A percentile compares a stretch with the other conserved stretches of the same genome.
phyloP scores from a whole-genome alignment of 2,888 invertebrate genomes.

The Galeruca laticollis region DNA sequence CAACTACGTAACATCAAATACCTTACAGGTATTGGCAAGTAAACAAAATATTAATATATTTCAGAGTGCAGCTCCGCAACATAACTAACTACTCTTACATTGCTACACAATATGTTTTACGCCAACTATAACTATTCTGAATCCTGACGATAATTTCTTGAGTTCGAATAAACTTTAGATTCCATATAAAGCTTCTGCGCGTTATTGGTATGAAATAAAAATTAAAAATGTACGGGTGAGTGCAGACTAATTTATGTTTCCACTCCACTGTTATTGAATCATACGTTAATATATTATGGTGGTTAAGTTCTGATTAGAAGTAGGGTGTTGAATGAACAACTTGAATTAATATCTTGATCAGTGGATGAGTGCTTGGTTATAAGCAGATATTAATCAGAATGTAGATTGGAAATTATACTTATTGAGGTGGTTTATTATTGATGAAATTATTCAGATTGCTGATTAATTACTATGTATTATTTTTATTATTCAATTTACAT shows the following conservation, averaged over 20 bases:
- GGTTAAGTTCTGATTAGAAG: constrained; percentile 4
- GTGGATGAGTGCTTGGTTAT: not conserved
- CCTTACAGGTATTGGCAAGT: too few relatives aligned
- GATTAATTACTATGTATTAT: too few relatives aligned
- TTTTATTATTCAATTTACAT: too few relatives aligned
- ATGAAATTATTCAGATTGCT: too few relatives aligned
- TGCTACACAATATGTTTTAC: too few relatives aligned
- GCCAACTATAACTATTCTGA: too few relatives aligned
- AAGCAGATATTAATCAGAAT: not conserved
- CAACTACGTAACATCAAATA: too few relatives aligned
- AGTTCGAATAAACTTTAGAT: too few relatives aligned
- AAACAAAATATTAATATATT: too few relatives aligned
- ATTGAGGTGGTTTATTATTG: not conserved
- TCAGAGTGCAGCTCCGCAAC: too few relatives aligned
- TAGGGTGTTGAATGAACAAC: not conserved
- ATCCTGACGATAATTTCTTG: too few relatives aligned
- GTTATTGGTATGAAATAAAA: not conserved
- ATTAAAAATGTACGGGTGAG: not conserved
- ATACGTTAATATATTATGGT: not conserved
- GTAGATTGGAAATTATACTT: not conserved
- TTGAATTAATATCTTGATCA: not conserved
- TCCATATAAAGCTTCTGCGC: not conserved
- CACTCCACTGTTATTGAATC: not conserved
- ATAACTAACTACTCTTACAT: too few relatives aligned
- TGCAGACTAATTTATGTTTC: not conserved